These are phyloP conservation scores for Botrylloides violaceus DNA, from an alignment of 23 tunicate species.

Conservation along the genomic window DNA sequence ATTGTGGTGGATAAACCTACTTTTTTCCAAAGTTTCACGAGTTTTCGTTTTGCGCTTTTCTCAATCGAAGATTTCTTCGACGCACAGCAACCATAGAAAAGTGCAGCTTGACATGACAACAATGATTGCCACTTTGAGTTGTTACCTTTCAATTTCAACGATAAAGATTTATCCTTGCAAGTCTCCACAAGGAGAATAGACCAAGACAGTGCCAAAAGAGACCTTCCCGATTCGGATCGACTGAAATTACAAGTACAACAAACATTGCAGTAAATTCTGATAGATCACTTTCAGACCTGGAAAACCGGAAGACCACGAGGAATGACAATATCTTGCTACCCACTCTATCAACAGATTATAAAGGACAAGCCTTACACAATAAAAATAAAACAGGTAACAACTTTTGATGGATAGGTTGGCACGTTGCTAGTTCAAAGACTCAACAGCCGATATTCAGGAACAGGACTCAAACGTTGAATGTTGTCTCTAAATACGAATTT, in stretches of 20 bases:
- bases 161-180: neutral
- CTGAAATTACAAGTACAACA: slow-evolving; percentile 12
- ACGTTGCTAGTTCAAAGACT: too few relatives aligned
- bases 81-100: slow-evolving; percentile 48
- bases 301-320: neutral
- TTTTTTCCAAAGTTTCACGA: slow-evolving; percentile 44
- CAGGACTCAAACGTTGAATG: too few relatives aligned
- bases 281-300: neutral
- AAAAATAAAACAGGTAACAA: neutral
- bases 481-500: too few relatives aligned
- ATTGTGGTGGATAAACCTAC: slow-evolving; percentile 34
- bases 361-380: neutral
- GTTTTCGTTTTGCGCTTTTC: slow-evolving; percentile 28
- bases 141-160: neutral
- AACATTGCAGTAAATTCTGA: neutral
- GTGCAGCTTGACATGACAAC: slow-evolving; percentile 32
- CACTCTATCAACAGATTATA: neutral
- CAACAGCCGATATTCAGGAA: too few relatives aligned
- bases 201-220: slow-evolving; percentile 68
- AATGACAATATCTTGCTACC: too few relatives aligned
- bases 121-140: slow-evolving; percentile 23
- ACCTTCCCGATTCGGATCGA: slow-evolving; percentile 62
- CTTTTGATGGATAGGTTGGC: neutral
- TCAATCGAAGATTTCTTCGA: slow-evolving; percentile 22
- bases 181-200: slow-evolving; percentile 27